A percentile compares a stretch with the other conserved stretches of the same genome.
Evolutionary conservation across 2,113 vertebrate species (phyloP).

Genomic region (Atrichornis clamosus): DNA sequence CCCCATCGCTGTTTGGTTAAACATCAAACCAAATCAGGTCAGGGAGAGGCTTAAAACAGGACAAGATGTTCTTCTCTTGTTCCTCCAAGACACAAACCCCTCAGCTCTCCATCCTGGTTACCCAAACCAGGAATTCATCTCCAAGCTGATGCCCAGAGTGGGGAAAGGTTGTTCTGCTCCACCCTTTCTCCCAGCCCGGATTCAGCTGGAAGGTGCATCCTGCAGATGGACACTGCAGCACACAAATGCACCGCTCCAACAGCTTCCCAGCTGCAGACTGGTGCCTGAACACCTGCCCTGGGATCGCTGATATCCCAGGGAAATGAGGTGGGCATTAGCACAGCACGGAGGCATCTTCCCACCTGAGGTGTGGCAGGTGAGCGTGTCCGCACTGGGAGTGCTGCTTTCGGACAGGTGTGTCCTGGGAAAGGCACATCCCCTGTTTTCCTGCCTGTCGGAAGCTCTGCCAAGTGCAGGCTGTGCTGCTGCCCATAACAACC

Average conservation of each 20-base stretch:
- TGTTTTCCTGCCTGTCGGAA: background rate
- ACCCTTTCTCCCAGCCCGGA: background rate
- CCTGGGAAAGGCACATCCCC: background rate
- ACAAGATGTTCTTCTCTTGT: background rate
- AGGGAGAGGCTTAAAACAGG: background rate
- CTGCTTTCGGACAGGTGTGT: background rate
- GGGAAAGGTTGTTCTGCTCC: background rate
- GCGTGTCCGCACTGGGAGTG: accelerated
- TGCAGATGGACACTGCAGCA: background rate
- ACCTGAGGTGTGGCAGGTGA: background rate
- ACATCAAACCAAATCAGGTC: background rate
- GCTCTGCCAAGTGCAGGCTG: background rate
- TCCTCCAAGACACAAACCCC: background rate
- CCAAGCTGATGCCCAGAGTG: background rate
- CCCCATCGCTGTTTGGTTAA: background rate
- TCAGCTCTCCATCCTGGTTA: background rate
- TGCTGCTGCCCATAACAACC: background rate
- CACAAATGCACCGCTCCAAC: accelerated
- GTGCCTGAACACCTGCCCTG: background rate
- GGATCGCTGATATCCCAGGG: background rate
- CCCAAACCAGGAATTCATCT: background rate
- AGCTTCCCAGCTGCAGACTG: background rate
- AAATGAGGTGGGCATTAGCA: background rate
- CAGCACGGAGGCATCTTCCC: background rate
- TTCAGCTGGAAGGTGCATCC: background rate